Evolutionary conservation across 2,888 invertebrate genomes (phyloP), one percentile per base, ranked within the genome.

Genomic region (Galerucella pusilla): DNA sequence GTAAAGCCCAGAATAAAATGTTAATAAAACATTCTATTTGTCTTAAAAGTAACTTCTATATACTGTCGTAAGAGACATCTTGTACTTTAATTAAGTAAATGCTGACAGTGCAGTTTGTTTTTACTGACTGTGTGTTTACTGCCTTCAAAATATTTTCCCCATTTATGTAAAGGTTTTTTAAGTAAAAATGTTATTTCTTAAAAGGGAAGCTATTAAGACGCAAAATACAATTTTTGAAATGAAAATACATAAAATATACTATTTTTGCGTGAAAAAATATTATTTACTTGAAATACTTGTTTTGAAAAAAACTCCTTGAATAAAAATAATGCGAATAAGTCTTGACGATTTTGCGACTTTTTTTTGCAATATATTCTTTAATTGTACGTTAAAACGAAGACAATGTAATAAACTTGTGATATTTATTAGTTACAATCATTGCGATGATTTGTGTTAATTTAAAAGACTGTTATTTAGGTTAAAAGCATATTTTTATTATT

Each of bases 1-100:
- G 91, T 96, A 80, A 93, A 93, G 86, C 92, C 93, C 79, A 92
- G 93, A 88, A 91, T 91, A 84, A 92, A 93, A 87, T 92, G 91
- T 87, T 92, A 85, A 86, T 52, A 71, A 28, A 69, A 71, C 28
- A 60, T 67, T 42, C 14, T 28, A 28, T 60, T 61, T 61, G 5
- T 35, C 35, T 61, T 61, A 35, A 20, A 16, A 9, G 20, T 16
- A 45, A 65, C 64, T 65, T 65, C 46, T 16, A 65, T 65, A 65
- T 65, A 45, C 20, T 65, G 35, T 35, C 11, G n/a, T 65, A 46
- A 12, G 45, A 45, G 64, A 65, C 45, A 20, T 16, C 9, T 46
- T 16, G 35, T 65, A 45, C 45, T n/a, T 64, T 0, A 11, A 3
- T 46, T 28, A 12, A 20, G 46, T 20, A 65, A 45, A 16, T 49